Evolutionary conservation across 2,797 vertebrate species (phyloP), one percentile per base, ranked within the genome.

Genomic region (Anguilla anguilla): DNA sequence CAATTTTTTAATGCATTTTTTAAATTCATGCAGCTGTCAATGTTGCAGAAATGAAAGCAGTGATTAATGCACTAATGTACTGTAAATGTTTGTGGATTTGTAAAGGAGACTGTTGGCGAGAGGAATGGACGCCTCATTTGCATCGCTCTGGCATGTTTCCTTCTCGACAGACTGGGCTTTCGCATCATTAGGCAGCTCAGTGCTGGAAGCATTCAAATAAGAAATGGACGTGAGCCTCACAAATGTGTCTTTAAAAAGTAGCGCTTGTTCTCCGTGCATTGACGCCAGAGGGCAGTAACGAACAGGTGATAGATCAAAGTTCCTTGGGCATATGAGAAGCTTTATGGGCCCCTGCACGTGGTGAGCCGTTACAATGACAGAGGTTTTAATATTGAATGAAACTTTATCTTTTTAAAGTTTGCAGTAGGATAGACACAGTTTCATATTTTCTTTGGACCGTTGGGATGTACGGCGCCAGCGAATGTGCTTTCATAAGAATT

Each of bases 141-240:
- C 51, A 6, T 53, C 2, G 74, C 17, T 43, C 11, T 5, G 19
- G 10, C 22, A 83, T 51, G 43, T 22, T 49, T 49, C 11, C 22
- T 83, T 46, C n/a, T 22, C 19, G 17, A n/a, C 9, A 28, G 51
- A 28, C 39, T 82, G 43, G 17, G 19, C n/a, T 49, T 53, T 83
- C 28, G 28, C 46, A 3, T 55, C 11, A 83, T 83, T 55, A 35
- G 17, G 10, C 43, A 15, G 15, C 49, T 0, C 81, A 2, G n/a
- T 83, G 81, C 81, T 55, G 82, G 9, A 55, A 51, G 82, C 82
- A 83, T 83, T 3, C 82, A 53, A 53, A 83, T 83, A 83, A 55
- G 49, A 15, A 81, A 46, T 11, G 61, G 25, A 22, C 17, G 61
- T 22, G 61, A 6, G 22, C 61, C 61, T 64, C 61, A 22, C 61